Evolutionary conservation across 2,113 vertebrate genomes (phyloP), one percentile per base, ranked within the genome.

Genomic region (Nyctibius bracteatus): DNA sequence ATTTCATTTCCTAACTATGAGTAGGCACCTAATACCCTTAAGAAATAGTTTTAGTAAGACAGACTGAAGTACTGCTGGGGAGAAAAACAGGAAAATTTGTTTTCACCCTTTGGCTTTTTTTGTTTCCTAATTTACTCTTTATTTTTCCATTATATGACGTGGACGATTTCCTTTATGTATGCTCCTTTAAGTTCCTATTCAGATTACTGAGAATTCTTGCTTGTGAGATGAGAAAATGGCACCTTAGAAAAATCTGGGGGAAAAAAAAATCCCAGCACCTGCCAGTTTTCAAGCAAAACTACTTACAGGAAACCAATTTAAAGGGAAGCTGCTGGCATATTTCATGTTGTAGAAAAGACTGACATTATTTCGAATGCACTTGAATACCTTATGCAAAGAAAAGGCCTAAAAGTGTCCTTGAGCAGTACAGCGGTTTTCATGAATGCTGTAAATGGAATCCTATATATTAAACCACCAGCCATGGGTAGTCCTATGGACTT

Each of bases 271-370:
- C n/a, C 71, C 82, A 78, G 59, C 31, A 43, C 20, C 85, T 97
- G 89, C 58, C 85, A 94, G 92, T 94, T 86, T 96, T 88, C 93
- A 96, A 97, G 97, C 96, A 96, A 97, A 95, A 91, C 95, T 96
- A 58, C 70, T 90, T 83, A 30, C 39, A 77, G 79, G 62, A 81
- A 90, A 94, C 73, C 7, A 16, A 92, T 96, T 97, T 96, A 84
- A 83, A 94, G 94, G 91, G 77, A 88, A 92, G 81, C 71, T 95
- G 80, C 52, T 54, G 61, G 39, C 55, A 79, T 96, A 80, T 96
- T 85, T 96, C 54, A 51, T 91, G 71, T 91, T 94, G 81, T 61
- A 66, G 71, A 88, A 94, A 95, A 96, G 93, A 70, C 61, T 91
- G 90, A 78, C 70, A 59, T 93, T 87, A 90, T 96, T 97, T 97